Evolutionary conservation across 2,113 vertebrate species (phyloP).

Genomic region (Cairina moschata): DNA sequence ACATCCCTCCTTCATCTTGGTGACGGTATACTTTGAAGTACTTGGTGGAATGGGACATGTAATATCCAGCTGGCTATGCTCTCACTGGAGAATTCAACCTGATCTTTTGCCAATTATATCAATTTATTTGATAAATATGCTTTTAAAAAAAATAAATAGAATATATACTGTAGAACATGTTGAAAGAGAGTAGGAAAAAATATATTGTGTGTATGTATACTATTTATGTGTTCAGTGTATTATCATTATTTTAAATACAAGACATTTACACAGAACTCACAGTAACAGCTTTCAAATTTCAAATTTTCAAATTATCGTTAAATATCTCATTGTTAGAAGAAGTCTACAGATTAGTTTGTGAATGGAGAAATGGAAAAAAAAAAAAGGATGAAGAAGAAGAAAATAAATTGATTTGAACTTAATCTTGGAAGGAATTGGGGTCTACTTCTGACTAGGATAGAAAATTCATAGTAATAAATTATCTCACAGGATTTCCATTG

Average conservation of each 20-base stretch:
- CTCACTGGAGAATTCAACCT: neutral
- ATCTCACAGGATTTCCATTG: neutral
- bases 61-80: neutral
- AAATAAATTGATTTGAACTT: neutral
- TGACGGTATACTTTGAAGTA: neutral
- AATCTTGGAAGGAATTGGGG: neutral
- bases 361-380: neutral
- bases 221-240: neutral
- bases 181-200: neutral
- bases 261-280: neutral
- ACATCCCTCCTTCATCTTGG: neutral
- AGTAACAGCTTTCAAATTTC: neutral
- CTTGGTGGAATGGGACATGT: neutral
- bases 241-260: neutral
- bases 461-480: neutral
- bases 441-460: neutral
- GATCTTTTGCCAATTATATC: neutral
- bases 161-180: neutral
- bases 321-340: neutral
- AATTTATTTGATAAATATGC: neutral
- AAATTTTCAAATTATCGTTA: neutral
- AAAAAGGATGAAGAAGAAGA: neutral
- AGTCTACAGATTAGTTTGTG: neutral
- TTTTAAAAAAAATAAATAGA: neutral
- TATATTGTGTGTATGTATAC: neutral